phyloP scores from a whole-genome alignment of 2,888 invertebrate genomes.

The Rotaria sp. region DNA sequence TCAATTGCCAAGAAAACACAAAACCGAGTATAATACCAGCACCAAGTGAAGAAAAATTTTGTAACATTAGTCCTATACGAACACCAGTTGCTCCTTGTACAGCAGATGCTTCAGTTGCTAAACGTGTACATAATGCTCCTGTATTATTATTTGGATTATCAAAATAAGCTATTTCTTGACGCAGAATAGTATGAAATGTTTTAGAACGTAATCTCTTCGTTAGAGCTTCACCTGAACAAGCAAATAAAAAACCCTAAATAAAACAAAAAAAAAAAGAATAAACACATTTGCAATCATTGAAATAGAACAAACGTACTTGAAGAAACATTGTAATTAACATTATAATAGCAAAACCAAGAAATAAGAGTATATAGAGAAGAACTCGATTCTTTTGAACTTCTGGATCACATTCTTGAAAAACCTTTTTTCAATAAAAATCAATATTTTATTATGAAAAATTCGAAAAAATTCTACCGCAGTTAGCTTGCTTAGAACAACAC shows the following conservation, averaged over 20 bases:
- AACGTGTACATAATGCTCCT: constrained; percentile 52
- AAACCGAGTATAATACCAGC: constrained; percentile 56
- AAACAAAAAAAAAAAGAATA: too few species aligned
- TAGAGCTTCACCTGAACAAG: constrained; percentile 65
- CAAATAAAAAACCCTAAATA: constrained; percentile 63
- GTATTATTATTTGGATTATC: constrained; percentile 51
- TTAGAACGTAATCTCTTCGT: constrained; percentile 65
- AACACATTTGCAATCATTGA: background rate
- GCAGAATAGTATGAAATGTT: constrained; percentile 56
- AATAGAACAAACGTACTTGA: constrained; percentile 44
- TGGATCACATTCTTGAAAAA: constrained; percentile 44
- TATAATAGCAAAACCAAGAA: constrained; percentile 46
- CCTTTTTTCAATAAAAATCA: constrained; percentile 40
- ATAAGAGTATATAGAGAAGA: constrained; percentile 45
- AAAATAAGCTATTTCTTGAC: constrained; percentile 54
- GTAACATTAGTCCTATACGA: constrained; percentile 53
- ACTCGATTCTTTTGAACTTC: constrained; percentile 45
- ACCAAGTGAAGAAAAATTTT: constrained; percentile 51
- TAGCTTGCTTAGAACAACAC: constrained; percentile 36
- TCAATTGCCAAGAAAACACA: constrained; percentile 57
- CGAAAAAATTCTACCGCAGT: constrained; percentile 42
- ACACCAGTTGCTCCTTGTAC: constrained; percentile 50
- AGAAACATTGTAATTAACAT: constrained; percentile 44
- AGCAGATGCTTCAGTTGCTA: constrained; percentile 53
- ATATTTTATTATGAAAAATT: background rate